Evolutionary conservation across 2,797 vertebrate genomes (phyloP), one percentile per base, ranked within the genome.

Genomic region (Dallia pectoralis): DNA sequence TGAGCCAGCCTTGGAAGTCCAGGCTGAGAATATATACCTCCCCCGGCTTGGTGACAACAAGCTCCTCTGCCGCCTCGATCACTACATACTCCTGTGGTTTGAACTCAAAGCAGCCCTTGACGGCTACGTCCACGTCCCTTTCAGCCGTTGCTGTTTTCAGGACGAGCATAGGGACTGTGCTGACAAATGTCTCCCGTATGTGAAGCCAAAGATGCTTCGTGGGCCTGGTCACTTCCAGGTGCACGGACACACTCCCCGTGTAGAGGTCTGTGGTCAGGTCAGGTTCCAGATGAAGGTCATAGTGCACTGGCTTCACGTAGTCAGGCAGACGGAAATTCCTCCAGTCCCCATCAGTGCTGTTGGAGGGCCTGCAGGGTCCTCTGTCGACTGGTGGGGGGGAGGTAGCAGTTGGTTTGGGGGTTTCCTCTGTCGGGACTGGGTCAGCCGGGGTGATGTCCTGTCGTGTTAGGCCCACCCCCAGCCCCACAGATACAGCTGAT

Each of bases 201-300:
- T 99, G 97, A 30, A 99, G 93, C 97, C 97, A 98, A 79, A 99
- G 78, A 81, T 95, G 56, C 0, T 14, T 86, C 12, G 92, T 96
- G 66, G 87, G 0, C 65, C 64, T 25, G 29, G 22, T 87, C 78
- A 98, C 72, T 7, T 59, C 40, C 70, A 99, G 68, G 4, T 88
- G 87, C 81, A 98, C 87, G 15, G 16, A 88, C 78, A 97, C 96
- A 0, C 64, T 93, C 30, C 97, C 97, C 0, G 66, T 91, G 87
- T 98, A 99, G 5, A 77, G 91, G 85, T 97, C 95, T 0, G 82
- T 73, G 0, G 85, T 87, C 84, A 99, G 77, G 83, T 95, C 79
- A 0, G 96, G 95, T 84, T 92, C 92, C 82, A 99, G 25, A 77
- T 96, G 91, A 79, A 99, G 87, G 48, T 96, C 88, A 1, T 99